A percentile compares a stretch with the other conserved stretches of the same genome.
Conservation (phyloP, 2,113 vertebrate genomes). For the Lagenorhynchus albirostris region DNA sequence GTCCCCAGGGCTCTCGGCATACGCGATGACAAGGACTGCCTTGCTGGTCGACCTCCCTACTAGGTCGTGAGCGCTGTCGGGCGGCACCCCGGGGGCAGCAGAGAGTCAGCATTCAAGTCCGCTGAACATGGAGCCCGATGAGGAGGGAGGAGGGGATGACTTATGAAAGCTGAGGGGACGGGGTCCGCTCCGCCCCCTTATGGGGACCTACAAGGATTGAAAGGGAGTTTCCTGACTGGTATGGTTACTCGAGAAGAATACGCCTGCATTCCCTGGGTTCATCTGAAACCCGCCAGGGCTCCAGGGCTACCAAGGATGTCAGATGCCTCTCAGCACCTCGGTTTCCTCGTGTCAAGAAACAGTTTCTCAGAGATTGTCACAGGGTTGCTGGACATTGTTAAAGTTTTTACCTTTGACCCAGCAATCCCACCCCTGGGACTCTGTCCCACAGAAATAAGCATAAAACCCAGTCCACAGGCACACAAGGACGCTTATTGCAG, state of each 20-base stretch:
- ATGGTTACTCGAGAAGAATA: background rate
- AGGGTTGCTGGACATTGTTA: background rate
- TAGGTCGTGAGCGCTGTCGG: fast-evolving
- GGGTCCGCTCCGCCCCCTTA: too few species aligned
- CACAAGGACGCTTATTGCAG: background rate
- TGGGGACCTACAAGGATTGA: background rate
- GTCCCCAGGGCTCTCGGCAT: background rate
- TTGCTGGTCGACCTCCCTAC: background rate
- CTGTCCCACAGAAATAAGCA: background rate
- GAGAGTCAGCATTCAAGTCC: background rate
- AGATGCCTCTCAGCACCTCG: background rate
- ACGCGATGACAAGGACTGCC: fast-evolving
- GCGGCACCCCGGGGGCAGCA: background rate
- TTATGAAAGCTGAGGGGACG: background rate
- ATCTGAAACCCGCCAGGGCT: background rate
- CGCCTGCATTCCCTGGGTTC: background rate
- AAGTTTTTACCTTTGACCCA: background rate
- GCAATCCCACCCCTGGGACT: background rate
- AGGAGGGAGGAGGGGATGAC: background rate
- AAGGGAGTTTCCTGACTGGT: background rate
- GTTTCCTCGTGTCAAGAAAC: background rate
- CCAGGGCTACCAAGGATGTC: fast-evolving
- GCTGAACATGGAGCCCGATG: fast-evolving
- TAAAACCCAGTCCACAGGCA: background rate
- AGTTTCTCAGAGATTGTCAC: background rate